Base-by-base conservation (phyloP, 2,888 invertebrate species). In the Lepas anatifera region DNA sequence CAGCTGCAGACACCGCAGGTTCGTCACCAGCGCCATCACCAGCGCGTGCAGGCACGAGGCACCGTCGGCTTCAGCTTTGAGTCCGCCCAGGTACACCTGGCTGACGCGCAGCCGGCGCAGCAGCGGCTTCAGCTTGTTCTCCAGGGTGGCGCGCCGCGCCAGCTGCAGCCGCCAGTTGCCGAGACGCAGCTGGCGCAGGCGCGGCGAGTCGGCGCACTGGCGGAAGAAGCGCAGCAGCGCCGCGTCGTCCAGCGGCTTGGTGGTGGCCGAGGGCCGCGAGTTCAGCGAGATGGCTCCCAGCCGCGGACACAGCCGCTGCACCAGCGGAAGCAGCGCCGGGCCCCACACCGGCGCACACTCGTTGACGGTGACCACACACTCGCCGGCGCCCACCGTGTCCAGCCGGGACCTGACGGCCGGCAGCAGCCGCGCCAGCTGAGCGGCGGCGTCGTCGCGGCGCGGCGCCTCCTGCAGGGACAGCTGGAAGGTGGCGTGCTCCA, bases 1-100 rank as follows among this genome's bases (percentile, higher is more conserved):
- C 73, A 82, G 81, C 0, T 80, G 78, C 71, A 78, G 77, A 52
- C 77, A 77, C 70, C 80, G 78, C 37, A 81, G 77, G 68, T 77
- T 77, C 43, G 73, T 75, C 18, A 82, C 74, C 46, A 74, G 74
- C 72, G 80, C 81, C 46, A 77, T 73, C 16, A 77, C 76, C 66
- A 82, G 73, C 43, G 77, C 76, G 43, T 82, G 75, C 22, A 73
- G 72, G n/a, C 76, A 74, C 35, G 81, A 74, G 7, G 76, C 74
- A 43, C 74, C 73, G 58, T 81, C 76, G 8, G 80, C 80, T 35
- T 76, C 76, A 64, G 77, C 77, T 11, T 78, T 79, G 67, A 77
- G 76, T 70, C 76, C 76, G 25, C 81, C 72, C 39, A 76, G 74
- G 27, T 74, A 74, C 32, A 82, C 74, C 27, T 75, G 75, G 72